Evolutionary conservation across 2,888 invertebrate species (phyloP).

Genomic region (Catocala nupta): DNA sequence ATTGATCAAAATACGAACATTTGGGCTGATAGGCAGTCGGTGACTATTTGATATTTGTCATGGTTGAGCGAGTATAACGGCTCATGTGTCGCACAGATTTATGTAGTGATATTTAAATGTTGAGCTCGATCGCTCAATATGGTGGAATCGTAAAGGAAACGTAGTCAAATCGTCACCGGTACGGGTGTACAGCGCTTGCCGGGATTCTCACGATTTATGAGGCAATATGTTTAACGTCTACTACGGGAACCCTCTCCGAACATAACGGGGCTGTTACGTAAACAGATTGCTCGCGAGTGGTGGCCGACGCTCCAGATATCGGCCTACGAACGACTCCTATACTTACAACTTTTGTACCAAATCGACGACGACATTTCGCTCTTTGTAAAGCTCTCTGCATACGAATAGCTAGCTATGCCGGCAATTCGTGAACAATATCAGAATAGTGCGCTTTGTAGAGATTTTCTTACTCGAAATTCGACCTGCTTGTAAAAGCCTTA

Average conservation of each 20-base stretch:
- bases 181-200: slow-evolving; percentile 77
- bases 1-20: slow-evolving; percentile 26
- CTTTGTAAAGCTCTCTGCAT: slow-evolving; percentile 62
- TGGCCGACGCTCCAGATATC: slow-evolving; percentile 75
- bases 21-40: slow-evolving; percentile 14
- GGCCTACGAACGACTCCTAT: slow-evolving; percentile 75
- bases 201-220: slow-evolving; percentile 87
- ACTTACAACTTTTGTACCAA: slow-evolving; percentile 73
- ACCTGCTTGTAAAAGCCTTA: slow-evolving; percentile 8
- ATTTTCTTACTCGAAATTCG: slow-evolving; percentile 28
- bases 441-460: slow-evolving; percentile 44
- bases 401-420: slow-evolving; percentile 54
- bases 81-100: slow-evolving; percentile 45
- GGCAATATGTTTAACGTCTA: slow-evolving; percentile 88
- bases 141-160: slow-evolving; percentile 82
- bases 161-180: slow-evolving; percentile 85
- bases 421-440: slow-evolving; percentile 54
- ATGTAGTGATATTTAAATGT: slow-evolving; percentile 57
- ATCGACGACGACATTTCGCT: slow-evolving; percentile 64
- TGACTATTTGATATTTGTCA: slow-evolving; percentile 38
- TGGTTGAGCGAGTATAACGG: slow-evolving; percentile 27
- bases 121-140: slow-evolving; percentile 73
- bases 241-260: slow-evolving; percentile 84
- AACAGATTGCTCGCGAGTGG: slow-evolving; percentile 85
- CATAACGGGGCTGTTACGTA: slow-evolving; percentile 87